These are phyloP conservation scores for Sigmodon hispidus DNA, from an alignment of 2,113 vertebrate species.

Conservation along the genomic window DNA sequence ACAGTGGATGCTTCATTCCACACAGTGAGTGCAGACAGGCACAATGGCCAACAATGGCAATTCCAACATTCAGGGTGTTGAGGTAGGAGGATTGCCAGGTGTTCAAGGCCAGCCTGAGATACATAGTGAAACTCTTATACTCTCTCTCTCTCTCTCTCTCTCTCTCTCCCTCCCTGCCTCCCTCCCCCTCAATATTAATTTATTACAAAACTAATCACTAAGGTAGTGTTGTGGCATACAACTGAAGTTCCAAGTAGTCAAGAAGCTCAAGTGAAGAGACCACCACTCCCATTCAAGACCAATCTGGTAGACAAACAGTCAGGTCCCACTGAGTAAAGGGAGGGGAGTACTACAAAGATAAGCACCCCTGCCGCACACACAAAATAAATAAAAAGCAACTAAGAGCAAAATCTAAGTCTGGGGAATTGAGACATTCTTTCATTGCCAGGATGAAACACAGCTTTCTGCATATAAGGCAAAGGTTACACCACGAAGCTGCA, in stretches of 20 bases:
- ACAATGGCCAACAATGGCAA: not conserved
- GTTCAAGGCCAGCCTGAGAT: not conserved
- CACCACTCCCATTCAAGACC: not conserved
- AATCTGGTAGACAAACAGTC: not conserved
- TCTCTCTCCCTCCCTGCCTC: no score
- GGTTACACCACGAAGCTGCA: not conserved
- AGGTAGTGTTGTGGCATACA: not conserved
- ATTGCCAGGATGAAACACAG: not conserved
- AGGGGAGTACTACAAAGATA: not conserved
- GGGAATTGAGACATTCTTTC: not conserved
- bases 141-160: not conserved
- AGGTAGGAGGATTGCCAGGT: not conserved
- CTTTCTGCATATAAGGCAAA: not conserved
- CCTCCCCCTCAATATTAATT: not conserved
- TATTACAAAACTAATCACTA: not conserved
- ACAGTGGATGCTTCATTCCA: not conserved
- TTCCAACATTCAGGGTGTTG: not conserved
- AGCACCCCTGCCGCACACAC: not conserved
- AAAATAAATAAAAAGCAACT: not conserved
- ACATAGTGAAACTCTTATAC: not conserved
- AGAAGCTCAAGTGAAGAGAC: not conserved
- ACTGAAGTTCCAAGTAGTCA: not conserved
- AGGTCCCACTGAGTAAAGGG: not conserved
- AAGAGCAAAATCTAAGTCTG: not conserved
- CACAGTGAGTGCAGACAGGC: not conserved